A percentile compares a stretch with the other conserved stretches of the same genome.
Evolutionary conservation across 2,888 invertebrate species (phyloP).

Genomic region (Oscheius sp.): DNA sequence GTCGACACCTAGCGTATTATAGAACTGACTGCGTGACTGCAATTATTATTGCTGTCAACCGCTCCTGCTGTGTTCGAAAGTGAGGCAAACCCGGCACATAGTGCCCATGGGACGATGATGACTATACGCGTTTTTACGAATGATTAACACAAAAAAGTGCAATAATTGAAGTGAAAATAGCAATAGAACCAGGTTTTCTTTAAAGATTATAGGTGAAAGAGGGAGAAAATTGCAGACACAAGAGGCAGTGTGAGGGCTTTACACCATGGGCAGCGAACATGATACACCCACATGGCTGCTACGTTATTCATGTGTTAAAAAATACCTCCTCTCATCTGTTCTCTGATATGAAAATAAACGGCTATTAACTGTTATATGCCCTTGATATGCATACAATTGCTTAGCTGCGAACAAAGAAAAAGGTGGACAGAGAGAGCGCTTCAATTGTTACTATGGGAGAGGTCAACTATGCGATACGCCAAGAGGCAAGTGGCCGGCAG

Average conservation of each 20-base stretch:
- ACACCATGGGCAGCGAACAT: conserved; percentile 25
- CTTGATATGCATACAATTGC: background rate
- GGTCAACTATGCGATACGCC: conserved; percentile 25
- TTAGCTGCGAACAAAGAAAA: background rate
- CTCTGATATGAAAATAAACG: background rate
- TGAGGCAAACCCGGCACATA: too few relatives aligned
- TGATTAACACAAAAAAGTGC: too few relatives aligned
- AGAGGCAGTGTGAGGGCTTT: conserved; percentile 18
- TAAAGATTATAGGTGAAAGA: background rate
- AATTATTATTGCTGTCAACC: conserved; percentile 28
- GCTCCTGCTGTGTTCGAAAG: too few relatives aligned
- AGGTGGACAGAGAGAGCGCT: conserved; percentile 1
- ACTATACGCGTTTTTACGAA: too few relatives aligned
- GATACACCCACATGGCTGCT: conserved; percentile 30
- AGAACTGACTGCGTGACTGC: conserved; percentile 26
- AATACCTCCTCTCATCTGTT: too few relatives aligned
- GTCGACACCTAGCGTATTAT: conserved; percentile 9
- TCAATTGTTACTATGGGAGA: conserved; percentile 13
- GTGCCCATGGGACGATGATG: too few relatives aligned
- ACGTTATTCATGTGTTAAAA: conserved; percentile 27
- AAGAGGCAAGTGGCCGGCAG: conserved; percentile 7
- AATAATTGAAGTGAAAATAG: too few relatives aligned
- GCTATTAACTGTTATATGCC: conserved; percentile 2
- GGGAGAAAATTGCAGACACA: conserved; percentile 2
- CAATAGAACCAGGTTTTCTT: too few relatives aligned